phyloP scores from a whole-genome alignment of 2,888 invertebrate genomes.

The Drosophila suboccidentalis region DNA sequence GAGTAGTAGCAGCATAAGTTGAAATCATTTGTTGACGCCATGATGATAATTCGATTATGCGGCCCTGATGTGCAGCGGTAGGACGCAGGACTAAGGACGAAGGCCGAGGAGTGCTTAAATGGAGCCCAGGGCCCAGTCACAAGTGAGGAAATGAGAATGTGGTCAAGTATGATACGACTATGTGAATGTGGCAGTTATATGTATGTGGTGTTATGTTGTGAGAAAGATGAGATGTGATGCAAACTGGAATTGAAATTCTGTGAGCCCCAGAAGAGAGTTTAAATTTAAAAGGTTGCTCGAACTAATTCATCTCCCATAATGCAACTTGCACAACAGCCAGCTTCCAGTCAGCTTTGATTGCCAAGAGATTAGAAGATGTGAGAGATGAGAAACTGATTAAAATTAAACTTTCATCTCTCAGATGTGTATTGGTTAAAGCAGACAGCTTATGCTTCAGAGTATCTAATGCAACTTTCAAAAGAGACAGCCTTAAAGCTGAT shows the following conservation, averaged over 20 bases:
- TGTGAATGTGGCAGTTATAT: slow-evolving; percentile 9
- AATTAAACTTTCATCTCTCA: slow-evolving; percentile 14
- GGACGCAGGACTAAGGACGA: neutral
- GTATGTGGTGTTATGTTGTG: slow-evolving; percentile 6
- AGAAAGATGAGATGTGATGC: slow-evolving; percentile 10
- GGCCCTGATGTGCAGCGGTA: slow-evolving; percentile 49
- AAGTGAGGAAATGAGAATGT: slow-evolving; percentile 34
- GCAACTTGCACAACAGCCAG: slow-evolving; percentile 8
- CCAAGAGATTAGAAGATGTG: too few relatives aligned
- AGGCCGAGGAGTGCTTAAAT: slow-evolving; percentile 36
- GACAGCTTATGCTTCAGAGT: neutral
- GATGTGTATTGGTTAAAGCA: slow-evolving; percentile 5
- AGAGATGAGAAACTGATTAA: too few relatives aligned
- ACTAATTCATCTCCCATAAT: slow-evolving; percentile 20
- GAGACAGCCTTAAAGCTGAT: slow-evolving; percentile 15
- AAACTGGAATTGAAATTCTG: slow-evolving; percentile 21
- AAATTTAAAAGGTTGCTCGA: slow-evolving; percentile 4
- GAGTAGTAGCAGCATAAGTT: slow-evolving; percentile 60
- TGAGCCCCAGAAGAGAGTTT: slow-evolving; percentile 17
- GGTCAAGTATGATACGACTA: neutral
- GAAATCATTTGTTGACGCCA: slow-evolving; percentile 83
- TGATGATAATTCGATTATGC: slow-evolving; percentile 85
- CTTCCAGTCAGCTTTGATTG: slow-evolving; percentile 28
- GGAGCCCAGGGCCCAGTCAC: slow-evolving; percentile 37
- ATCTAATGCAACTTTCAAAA: slow-evolving; percentile 1